phyloP scores from a whole-genome alignment of 2,113 vertebrate species.

The Cyanoliseus patagonus region DNA sequence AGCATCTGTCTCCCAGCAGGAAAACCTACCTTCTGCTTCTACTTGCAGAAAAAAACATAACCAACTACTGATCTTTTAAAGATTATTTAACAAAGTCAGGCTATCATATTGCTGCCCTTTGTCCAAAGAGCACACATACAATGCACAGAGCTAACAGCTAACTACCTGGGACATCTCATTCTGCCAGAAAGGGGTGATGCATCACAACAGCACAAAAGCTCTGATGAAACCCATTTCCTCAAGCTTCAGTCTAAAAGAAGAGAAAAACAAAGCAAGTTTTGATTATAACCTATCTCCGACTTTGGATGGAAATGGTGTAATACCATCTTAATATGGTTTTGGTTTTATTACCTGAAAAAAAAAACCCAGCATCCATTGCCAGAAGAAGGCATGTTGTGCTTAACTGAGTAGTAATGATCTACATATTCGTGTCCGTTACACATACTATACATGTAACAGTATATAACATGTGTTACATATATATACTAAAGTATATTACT shows the following conservation, averaged over 20 bases:
- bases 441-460: not conserved
- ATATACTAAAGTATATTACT: not conserved
- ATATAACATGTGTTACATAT: not conserved
- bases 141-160: not conserved
- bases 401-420: not conserved
- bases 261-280: not conserved
- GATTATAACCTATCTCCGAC: not conserved
- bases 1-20: rapidly evolving
- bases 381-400: not conserved
- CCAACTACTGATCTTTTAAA: not conserved
- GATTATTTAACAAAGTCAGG: no score
- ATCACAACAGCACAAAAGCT: not conserved
- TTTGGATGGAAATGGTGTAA: not conserved
- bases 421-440: not conserved
- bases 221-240: not conserved
- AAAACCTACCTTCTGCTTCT: not conserved
- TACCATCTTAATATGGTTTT: not conserved
- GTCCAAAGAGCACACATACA: not conserved
- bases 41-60: not conserved
- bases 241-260: not conserved
- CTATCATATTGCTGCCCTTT: no score
- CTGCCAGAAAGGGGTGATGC: not conserved
- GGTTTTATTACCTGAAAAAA: not conserved
- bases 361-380: not conserved
- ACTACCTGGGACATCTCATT: not conserved